phyloP scores from a whole-genome alignment of 2,797 vertebrate genomes.

The Hephaestus fuliginosus region DNA sequence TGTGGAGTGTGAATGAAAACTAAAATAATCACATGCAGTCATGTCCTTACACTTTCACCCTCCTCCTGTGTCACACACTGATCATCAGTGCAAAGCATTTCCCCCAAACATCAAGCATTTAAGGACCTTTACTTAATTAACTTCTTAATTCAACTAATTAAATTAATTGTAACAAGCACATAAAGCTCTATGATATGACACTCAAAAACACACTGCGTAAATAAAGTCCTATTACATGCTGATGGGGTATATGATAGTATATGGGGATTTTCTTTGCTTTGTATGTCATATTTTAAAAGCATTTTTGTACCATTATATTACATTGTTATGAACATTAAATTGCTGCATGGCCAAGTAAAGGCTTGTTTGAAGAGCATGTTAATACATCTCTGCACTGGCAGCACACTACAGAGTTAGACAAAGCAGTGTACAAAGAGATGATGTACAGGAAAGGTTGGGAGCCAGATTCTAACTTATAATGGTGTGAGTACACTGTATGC shows the following conservation, averaged over 20 bases:
- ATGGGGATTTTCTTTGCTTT: neutral
- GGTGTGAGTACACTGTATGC: conserved; percentile 53
- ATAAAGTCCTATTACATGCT: neutral
- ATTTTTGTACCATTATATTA: neutral
- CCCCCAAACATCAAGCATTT: neutral
- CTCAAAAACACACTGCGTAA: neutral
- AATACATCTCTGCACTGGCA: conserved; percentile 21
- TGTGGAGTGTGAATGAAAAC: neutral
- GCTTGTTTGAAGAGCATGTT: conserved; percentile 28
- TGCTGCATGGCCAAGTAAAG: conserved; percentile 1
- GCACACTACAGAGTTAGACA: conserved; percentile 20
- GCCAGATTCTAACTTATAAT: conserved; percentile 58
- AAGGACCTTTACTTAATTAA: neutral
- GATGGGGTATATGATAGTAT: neutral
- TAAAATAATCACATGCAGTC: neutral
- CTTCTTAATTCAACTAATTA: neutral
- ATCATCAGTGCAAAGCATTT: neutral
- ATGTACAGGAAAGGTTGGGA: conserved; percentile 23
- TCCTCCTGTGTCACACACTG: neutral
- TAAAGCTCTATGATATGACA: neutral
- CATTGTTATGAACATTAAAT: neutral
- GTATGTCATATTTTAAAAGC: neutral
- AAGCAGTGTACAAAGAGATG: conserved; percentile 40
- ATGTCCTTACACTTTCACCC: neutral
- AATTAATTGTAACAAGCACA: neutral